Conservation (phyloP, 2,797 vertebrate genomes). For the Girardinus metallicus region DNA sequence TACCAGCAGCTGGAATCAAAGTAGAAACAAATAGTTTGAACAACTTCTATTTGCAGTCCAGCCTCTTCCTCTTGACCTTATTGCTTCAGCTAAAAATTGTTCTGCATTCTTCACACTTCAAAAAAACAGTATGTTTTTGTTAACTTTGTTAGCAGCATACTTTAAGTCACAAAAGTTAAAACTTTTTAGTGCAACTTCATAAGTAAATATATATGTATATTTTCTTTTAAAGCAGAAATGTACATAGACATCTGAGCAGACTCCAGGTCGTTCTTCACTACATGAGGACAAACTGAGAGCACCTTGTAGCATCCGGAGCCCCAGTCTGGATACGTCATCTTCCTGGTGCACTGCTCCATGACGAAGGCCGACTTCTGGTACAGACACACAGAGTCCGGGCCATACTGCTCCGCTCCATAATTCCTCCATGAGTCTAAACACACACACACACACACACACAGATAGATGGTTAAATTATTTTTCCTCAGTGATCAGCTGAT, state of each 20-base stretch:
- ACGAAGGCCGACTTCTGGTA: conserved; percentile 93
- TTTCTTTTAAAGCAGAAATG: too few relatives aligned
- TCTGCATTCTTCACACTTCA: not conserved
- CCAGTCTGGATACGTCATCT: conserved; percentile 95
- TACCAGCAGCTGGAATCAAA: not conserved
- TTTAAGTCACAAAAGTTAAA: not conserved
- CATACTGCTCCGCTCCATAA: conserved; percentile 94
- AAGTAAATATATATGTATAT: not conserved
- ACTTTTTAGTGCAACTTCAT: not conserved
- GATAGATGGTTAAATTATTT: not conserved
- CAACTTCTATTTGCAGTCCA: not conserved
- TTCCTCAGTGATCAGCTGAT: not conserved
- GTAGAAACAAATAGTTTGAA: not conserved
- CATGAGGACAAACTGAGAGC: not conserved
- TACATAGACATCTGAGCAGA: too few relatives aligned
- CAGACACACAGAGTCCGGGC: conserved; percentile 91
- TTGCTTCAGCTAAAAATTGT: not conserved
- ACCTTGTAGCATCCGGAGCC: conserved; percentile 98
- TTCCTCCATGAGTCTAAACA: conserved; percentile 89
- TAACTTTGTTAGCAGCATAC: not conserved
- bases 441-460: conserved; percentile 15
- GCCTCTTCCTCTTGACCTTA: not conserved
- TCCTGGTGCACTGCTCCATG: conserved; percentile 92
- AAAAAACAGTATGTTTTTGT: not conserved
- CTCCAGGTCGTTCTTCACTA: not conserved